Conservation (phyloP, 2,797 vertebrate species). For the Brachyrhaphis roseni region DNA sequence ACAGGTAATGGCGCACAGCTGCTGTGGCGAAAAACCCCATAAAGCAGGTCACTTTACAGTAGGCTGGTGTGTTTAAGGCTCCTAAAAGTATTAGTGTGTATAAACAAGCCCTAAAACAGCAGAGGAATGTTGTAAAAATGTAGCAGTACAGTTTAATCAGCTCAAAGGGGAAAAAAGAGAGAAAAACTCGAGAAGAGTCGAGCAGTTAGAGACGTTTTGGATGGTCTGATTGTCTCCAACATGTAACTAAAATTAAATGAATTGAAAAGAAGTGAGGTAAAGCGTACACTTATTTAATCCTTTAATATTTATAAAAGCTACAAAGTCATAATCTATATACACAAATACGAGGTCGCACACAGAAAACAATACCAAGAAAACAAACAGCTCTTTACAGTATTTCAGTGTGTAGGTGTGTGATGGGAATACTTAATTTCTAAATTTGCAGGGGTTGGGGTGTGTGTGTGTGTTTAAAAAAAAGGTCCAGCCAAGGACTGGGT, state of each 20-base stretch:
- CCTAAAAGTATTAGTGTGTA: not conserved
- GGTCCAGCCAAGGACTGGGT: no score
- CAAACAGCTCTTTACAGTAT: not conserved
- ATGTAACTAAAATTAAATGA: not conserved
- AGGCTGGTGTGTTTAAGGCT: not conserved
- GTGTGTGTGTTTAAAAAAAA: no score
- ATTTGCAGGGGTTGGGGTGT: no score
- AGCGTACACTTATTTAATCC: not conserved
- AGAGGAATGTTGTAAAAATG: not conserved
- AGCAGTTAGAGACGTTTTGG: not conserved
- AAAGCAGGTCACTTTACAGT: not conserved
- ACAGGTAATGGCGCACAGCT: constrained; percentile 76
- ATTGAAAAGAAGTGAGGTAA: not conserved
- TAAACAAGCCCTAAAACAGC: not conserved
- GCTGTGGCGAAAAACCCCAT: not conserved
- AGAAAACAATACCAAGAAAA: not conserved
- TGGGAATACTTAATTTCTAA: no score
- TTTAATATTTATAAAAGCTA: not conserved
- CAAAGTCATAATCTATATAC: not conserved
- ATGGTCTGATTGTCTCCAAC: not conserved
- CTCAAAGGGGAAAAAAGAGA: not conserved
- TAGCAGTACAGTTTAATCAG: not conserved
- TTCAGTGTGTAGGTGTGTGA: no score
- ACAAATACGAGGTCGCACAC: not conserved
- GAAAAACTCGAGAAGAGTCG: not conserved